A percentile compares a stretch with the other conserved stretches of the same genome.
Evolutionary conservation across 2,797 vertebrate genomes (phyloP).

Genomic region (Pithecia hirsuta): DNA sequence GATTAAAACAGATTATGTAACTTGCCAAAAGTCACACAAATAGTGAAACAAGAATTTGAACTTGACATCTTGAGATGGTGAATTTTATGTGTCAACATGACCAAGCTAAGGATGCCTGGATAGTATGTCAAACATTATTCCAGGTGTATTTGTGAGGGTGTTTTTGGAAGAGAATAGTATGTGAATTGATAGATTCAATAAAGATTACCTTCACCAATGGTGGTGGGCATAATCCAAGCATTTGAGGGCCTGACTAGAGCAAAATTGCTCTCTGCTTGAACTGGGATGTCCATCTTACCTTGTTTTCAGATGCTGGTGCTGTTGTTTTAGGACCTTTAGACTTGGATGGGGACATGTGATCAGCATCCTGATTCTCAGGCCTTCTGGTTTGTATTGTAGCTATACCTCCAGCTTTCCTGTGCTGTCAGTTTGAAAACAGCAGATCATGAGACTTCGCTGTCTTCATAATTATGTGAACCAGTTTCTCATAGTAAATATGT

Average conservation of each 20-base stretch:
- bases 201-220: not conserved
- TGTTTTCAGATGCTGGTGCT: fast-evolving
- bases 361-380: not conserved
- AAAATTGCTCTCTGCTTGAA: not conserved
- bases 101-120: fast-evolving
- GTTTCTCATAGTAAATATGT: not conserved
- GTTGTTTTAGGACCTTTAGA: not conserved
- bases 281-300: not conserved
- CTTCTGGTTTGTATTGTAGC: not conserved
- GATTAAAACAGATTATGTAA: not conserved
- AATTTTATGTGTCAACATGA: not conserved
- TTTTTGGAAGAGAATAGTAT: not conserved
- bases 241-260: not conserved
- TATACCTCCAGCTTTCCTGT: not conserved
- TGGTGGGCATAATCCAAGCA: not conserved
- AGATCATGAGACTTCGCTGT: not conserved
- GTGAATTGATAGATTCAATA: too few relatives aligned
- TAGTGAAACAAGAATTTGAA: not conserved
- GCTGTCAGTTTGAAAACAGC: not conserved
- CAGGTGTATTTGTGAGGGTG: not conserved
- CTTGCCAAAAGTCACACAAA: not conserved
- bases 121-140: not conserved
- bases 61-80: not conserved
- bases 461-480: not conserved
- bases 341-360: not conserved